Conservation (phyloP, 2,113 vertebrate species). For the Chelonoidis abingdonii region DNA sequence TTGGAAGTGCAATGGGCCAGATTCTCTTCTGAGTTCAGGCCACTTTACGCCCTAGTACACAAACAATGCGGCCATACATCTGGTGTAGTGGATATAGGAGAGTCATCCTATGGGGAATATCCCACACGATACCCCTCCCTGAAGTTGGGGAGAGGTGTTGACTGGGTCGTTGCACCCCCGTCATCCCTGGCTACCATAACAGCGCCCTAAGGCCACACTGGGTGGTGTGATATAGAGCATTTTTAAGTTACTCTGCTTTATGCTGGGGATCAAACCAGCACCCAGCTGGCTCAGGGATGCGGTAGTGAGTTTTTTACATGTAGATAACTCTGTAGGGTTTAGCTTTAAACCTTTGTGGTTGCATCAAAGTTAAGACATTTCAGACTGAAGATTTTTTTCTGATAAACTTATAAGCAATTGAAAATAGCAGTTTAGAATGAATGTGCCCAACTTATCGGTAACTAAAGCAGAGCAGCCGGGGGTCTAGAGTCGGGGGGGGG, state of each 20-base stretch:
- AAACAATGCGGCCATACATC: background rate
- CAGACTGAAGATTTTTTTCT: background rate
- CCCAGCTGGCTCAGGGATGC: background rate
- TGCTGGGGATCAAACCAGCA: background rate
- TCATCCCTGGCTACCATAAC: background rate
- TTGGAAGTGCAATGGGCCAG: background rate
- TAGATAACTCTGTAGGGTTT: background rate
- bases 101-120: background rate
- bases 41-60: background rate
- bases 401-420: background rate
- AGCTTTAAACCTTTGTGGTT: background rate
- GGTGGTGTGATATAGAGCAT: background rate
- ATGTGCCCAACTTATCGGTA: background rate
- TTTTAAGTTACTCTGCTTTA: background rate
- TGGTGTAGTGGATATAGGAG: background rate
- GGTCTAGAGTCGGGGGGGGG: background rate
- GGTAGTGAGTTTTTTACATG: background rate
- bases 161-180: too few species aligned
- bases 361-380: background rate
- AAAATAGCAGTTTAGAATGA: background rate
- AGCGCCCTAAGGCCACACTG: background rate
- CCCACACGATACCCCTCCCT: background rate
- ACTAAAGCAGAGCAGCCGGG: background rate
- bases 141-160: background rate
- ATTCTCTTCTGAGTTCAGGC: background rate